Conservation (phyloP, 2,888 invertebrate species). For the Metallyticus violacea region DNA sequence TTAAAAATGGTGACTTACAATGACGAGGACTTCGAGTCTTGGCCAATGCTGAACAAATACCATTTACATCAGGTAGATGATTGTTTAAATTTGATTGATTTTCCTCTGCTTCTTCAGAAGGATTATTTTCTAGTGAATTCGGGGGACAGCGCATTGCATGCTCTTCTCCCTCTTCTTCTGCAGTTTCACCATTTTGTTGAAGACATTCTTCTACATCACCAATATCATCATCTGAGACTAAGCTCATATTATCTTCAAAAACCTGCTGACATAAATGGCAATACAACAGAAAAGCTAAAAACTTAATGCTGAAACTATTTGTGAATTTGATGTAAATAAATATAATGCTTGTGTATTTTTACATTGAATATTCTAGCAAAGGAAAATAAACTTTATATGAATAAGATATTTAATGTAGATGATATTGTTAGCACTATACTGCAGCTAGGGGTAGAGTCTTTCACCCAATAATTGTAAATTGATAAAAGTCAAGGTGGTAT, state of each 20-base stretch:
- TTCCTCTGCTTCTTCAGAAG: not conserved
- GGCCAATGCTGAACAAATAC: not conserved
- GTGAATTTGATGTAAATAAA: too few species aligned
- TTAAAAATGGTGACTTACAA: too few species aligned
- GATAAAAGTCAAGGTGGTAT: too few species aligned
- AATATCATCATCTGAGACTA: slow-evolving; percentile 49
- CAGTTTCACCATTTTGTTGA: slow-evolving; percentile 22
- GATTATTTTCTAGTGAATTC: slow-evolving; percentile 30
- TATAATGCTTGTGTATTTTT: too few species aligned
- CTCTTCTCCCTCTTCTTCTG: slow-evolving; percentile 31
- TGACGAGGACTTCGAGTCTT: not conserved
- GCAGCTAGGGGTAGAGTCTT: too few species aligned
- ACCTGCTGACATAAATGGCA: slow-evolving; percentile 44
- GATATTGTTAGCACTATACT: too few species aligned
- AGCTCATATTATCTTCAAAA: slow-evolving; percentile 57
- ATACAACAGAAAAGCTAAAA: not conserved
- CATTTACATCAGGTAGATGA: not conserved
- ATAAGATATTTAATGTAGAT: too few species aligned
- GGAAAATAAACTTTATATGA: too few species aligned
- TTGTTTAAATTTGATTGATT: not conserved
- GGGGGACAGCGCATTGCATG: slow-evolving; percentile 28
- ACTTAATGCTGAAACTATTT: too few species aligned
- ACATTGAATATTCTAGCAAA: not conserved
- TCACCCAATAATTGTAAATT: too few species aligned
- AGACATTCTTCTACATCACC: slow-evolving; percentile 31